These are phyloP conservation scores for Lagria hirta DNA, from an alignment of 2,888 invertebrate genomes.

Conservation along the genomic window DNA sequence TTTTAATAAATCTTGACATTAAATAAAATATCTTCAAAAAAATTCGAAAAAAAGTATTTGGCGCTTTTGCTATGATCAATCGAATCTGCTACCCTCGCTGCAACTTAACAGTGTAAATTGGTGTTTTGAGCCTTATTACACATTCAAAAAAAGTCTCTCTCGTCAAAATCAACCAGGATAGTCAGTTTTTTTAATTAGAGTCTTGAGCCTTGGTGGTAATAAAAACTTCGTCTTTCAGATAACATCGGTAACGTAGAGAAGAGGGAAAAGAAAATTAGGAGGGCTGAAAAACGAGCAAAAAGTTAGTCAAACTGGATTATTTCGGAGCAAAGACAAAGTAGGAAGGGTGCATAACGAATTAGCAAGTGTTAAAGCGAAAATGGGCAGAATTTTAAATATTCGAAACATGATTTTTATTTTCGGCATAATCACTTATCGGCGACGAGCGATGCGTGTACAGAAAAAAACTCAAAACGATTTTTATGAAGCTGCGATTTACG, in stretches of 20 bases:
- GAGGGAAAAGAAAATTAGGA: slow-evolving; percentile 46
- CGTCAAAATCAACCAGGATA: slow-evolving; percentile 36
- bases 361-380: slow-evolving; percentile 43
- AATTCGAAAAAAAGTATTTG: too few relatives aligned
- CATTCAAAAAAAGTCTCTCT: slow-evolving; percentile 1
- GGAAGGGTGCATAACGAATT: slow-evolving; percentile 48
- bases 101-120: too few relatives aligned
- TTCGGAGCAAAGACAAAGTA: slow-evolving; percentile 41
- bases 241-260: slow-evolving; percentile 41
- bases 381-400: slow-evolving; percentile 35
- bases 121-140: too few relatives aligned
- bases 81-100: too few relatives aligned
- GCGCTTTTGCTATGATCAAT: too few relatives aligned
- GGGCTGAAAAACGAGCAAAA: slow-evolving; percentile 43
- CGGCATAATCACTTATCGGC: slow-evolving; percentile 14
- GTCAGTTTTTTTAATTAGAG: slow-evolving; percentile 46
- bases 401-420: slow-evolving; percentile 36
- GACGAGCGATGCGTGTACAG: neutral
- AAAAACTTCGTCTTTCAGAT: slow-evolving; percentile 44
- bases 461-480: neutral
- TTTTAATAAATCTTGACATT: too few relatives aligned
- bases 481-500: neutral
- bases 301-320: slow-evolving; percentile 47
- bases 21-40: too few relatives aligned
- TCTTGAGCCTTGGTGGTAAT: slow-evolving; percentile 40